A percentile compares a stretch with the other conserved stretches of the same genome.
phyloP scores from a whole-genome alignment of 2,797 vertebrate species.

The Mormyrops boulengeri region DNA sequence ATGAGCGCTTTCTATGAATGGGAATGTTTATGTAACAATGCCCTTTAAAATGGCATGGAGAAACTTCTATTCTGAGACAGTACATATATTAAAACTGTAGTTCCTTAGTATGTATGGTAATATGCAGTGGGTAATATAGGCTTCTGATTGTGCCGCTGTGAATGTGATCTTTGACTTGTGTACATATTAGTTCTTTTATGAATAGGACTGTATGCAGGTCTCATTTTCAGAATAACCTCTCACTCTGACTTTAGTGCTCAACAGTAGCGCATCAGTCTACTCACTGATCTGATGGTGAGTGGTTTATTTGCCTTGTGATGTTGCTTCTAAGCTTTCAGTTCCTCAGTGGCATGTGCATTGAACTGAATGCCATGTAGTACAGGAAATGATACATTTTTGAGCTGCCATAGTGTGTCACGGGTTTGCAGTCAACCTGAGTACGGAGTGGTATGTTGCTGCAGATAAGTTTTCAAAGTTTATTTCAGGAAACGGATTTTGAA shows the following conservation, averaged over 20 bases:
- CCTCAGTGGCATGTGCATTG: not conserved
- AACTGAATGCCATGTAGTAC: not conserved
- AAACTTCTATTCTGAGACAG: not conserved
- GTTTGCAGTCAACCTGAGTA: not conserved
- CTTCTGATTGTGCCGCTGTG: not conserved
- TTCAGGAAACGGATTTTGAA: not conserved
- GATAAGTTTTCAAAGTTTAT: not conserved
- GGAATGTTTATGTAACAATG: slow-evolving; percentile 5
- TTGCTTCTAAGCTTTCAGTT: slow-evolving; percentile 14
- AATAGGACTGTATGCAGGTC: not conserved
- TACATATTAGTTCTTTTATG: not conserved
- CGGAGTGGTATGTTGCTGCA: not conserved
- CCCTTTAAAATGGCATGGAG: not conserved
- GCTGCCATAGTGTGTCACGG: slow-evolving; percentile 2
- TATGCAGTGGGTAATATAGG: not conserved
- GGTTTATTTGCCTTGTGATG: not conserved
- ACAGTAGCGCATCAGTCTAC: not conserved
- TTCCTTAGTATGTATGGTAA: not conserved
- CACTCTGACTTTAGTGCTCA: not conserved
- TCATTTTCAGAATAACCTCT: not conserved
- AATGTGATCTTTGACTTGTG: not conserved
- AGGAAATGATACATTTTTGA: slow-evolving; percentile 16
- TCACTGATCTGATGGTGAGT: not conserved
- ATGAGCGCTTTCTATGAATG: not conserved
- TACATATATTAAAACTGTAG: not conserved